A percentile compares a stretch with the other conserved stretches of the same genome.
phyloP scores from a whole-genome alignment of 2,113 vertebrate species.

The Parotia lawesii region DNA sequence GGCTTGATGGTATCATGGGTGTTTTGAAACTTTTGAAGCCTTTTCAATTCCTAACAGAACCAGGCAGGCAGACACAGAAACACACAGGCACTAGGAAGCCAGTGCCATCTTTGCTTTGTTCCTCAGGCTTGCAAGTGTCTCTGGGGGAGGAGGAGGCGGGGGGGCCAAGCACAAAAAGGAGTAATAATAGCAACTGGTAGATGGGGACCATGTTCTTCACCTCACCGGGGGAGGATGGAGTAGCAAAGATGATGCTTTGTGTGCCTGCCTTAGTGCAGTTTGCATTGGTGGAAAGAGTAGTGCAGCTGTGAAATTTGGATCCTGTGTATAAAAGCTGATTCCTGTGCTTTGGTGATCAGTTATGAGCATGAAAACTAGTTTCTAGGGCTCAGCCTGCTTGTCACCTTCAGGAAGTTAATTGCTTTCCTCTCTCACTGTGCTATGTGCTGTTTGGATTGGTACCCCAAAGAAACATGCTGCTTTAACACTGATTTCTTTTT shows the following conservation, averaged over 20 bases:
- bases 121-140: background rate
- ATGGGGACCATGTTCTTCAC: background rate
- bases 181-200: background rate
- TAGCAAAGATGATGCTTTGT: background rate
- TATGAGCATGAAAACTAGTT: background rate
- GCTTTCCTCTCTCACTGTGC: background rate
- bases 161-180: background rate
- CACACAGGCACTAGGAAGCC: background rate
- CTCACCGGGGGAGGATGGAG: background rate
- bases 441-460: background rate
- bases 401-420: background rate
- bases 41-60: slow-evolving; percentile 16
- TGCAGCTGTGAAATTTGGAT: background rate
- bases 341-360: background rate
- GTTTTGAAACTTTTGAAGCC: slow-evolving; percentile 51
- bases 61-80: background rate
- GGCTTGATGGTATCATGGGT: slow-evolving; percentile 25
- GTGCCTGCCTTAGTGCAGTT: background rate
- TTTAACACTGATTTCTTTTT: background rate
- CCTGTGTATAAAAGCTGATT: background rate
- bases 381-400: background rate
- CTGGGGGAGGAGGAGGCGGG: background rate
- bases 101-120: slow-evolving; percentile 1
- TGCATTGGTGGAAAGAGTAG: background rate
- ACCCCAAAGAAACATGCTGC: background rate